Base-by-base conservation (phyloP, 2,888 invertebrate species). In the Eulithis testata region DNA sequence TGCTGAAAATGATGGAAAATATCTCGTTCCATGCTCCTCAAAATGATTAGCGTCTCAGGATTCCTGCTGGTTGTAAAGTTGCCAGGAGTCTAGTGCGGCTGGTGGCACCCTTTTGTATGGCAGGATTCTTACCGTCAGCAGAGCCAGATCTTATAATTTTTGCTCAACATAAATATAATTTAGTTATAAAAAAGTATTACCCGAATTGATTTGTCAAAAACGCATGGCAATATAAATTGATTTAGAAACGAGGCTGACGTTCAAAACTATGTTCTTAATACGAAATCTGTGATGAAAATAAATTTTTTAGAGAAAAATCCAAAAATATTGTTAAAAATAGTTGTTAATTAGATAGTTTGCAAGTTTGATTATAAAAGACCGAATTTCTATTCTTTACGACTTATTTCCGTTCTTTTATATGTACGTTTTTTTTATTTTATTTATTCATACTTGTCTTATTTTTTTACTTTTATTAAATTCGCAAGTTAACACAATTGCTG, bases 241-340 rank as follows among this genome's bases (percentile, higher is more conserved):
- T 58, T 58, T 53, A 4, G 50, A 43, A 53, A 58, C 31, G 64
- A 65, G 63, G 59, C 55, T 63, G 66, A 37, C 14, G 12, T 49
- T 50, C 37, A 52, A 45, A 36, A 60, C 27, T 58, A 44, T 11
- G 45, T 45, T 56, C 40, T 49, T 65, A 72, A 73, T 67, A 73
- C 70, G 61, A 73, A 69, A 73, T 63, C 80, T 83, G 83, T 83
- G 83, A 82, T 82, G 71, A 74, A 75, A 76, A 63, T 51, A 11
- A 63, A 78, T 75, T 81, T 78, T 67, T 75, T 80, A 76, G 72
- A 63, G 63, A 70, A 75, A 68, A 68, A 66, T 65, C 69, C 67
- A 69, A 63, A 76, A 78, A 71, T 73, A 72, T 78, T 77, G 76
- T 78, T 76, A 66, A 76, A 72, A 77, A 80, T 77, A 75, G 73